These are phyloP conservation scores for Pygoscelis adeliae DNA, from an alignment of 2,113 vertebrate species.

Conservation along the genomic window DNA sequence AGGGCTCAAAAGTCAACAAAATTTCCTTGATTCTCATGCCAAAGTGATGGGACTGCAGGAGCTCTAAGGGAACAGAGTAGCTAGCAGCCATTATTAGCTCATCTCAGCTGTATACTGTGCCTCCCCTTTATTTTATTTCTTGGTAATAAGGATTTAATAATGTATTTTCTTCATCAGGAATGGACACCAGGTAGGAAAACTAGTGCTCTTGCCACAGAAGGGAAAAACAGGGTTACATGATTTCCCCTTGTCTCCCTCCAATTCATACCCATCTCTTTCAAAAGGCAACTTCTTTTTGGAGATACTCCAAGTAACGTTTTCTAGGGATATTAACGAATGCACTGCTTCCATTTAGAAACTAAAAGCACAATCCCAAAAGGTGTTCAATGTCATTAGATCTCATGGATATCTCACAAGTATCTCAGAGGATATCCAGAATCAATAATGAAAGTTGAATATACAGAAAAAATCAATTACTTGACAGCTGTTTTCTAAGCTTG, in stretches of 20 bases:
- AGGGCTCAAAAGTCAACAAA: constrained; percentile 60
- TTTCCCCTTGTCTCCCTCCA: background rate
- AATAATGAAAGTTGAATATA: background rate
- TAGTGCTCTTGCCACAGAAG: background rate
- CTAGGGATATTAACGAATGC: background rate
- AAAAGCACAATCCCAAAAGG: background rate
- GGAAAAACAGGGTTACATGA: background rate
- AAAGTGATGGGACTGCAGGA: constrained; percentile 49
- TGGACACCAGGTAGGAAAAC: background rate
- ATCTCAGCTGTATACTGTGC: background rate
- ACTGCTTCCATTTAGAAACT: background rate
- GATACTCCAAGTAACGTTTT: background rate
- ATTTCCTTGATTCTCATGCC: constrained; percentile 59
- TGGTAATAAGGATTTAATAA: background rate
- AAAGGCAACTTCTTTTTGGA: background rate
- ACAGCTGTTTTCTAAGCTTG: background rate
- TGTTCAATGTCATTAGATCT: background rate
- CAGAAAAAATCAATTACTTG: background rate
- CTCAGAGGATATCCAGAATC: background rate
- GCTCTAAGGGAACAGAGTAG: background rate
- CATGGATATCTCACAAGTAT: background rate
- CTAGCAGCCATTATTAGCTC: constrained; percentile 1
- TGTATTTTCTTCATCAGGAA: background rate
- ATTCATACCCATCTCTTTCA: background rate
- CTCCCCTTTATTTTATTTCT: constrained; percentile 9